Evolutionary conservation across 2,797 vertebrate species (phyloP).

Genomic region (Phalloptychus januarius): DNA sequence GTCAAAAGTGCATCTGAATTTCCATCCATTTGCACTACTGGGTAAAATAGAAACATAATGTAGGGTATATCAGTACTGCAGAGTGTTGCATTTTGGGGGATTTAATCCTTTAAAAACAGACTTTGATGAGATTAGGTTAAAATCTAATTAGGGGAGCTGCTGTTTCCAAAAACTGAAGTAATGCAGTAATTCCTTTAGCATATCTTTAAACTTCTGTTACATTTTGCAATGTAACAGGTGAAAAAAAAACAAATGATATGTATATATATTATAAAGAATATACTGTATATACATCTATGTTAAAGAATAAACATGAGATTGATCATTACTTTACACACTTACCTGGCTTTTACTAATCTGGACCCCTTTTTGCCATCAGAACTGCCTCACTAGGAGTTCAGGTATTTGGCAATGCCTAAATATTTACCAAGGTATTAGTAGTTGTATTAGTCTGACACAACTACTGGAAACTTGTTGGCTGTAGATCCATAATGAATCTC

Average conservation of each 20-base stretch:
- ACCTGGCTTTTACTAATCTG: too few species aligned
- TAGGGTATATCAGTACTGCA: not conserved
- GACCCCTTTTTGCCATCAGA: too few species aligned
- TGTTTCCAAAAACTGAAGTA: conserved; percentile 14
- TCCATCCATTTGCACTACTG: not conserved
- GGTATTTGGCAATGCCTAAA: not conserved
- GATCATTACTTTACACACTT: too few species aligned
- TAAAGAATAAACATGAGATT: too few species aligned
- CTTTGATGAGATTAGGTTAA: conserved; percentile 4
- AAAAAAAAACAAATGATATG: too few species aligned
- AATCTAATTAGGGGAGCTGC: conserved; percentile 16
- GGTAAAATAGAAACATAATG: not conserved
- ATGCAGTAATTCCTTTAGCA: conserved; percentile 26
- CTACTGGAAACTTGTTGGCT: not conserved
- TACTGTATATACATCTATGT: too few species aligned
- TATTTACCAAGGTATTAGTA: not conserved
- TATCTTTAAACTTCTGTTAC: conserved; percentile 19
- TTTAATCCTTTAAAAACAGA: conserved; percentile 2
- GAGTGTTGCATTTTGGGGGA: not conserved
- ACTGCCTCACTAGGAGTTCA: too few species aligned
- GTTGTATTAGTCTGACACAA: not conserved
- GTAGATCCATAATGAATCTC: not conserved
- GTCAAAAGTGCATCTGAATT: not conserved
- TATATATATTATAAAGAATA: too few species aligned
- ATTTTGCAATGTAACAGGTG: not conserved